Base-by-base conservation (phyloP, 2,113 vertebrate genomes). In the Platycercus adscitus region DNA sequence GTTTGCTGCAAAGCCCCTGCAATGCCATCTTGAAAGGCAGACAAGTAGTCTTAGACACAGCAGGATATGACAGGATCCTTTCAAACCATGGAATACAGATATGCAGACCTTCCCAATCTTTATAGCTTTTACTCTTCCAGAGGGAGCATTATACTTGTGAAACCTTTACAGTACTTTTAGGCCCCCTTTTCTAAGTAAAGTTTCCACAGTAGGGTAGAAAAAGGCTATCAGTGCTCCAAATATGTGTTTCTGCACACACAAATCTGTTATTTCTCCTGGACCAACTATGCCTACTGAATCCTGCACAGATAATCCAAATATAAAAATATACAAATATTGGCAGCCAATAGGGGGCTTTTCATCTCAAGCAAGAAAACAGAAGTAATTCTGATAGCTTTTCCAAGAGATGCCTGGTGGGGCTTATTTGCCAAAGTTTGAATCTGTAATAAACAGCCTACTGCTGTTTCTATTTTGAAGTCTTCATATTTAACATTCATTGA, bases 401-500 rank as follows among this genome's bases (percentile, higher is more conserved):
- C 95, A 94, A 96, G 91, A 95, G 91, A 92, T 88, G 95, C 93
- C 90, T 96, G 81, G 86, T 95, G 89, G 85, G 79, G 75, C 81
- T 96, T 94, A 75, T 93, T 96, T 97, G 88, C 96, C 93, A 94
- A 94, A 95, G 94, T 96, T 95, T 96, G 88, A 93, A 80, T 96
- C 90, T 86, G 88, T 86, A 93, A 95, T 97, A 95, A 97, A 92
- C 83, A 95, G 89, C 68, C 75, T 69, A 92, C 88, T 89, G 93
- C 93, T 97, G 92, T 81, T 95, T 91, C 79, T 96, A 53, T 95
- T 97, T 95, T 93, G 86, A 96, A 96, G 89, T 43, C 83, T 86
- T 95, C 94, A 39, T 86, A 46, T 88, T 92, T 93, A 92, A 63
- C 81, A 60, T 76, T 89, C 5, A 2, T 84, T 96, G 95, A 95